These are phyloP conservation scores for Danaus plexippus DNA, from an alignment of 1,140 invertebrate species.

Conservation along the genomic window DNA sequence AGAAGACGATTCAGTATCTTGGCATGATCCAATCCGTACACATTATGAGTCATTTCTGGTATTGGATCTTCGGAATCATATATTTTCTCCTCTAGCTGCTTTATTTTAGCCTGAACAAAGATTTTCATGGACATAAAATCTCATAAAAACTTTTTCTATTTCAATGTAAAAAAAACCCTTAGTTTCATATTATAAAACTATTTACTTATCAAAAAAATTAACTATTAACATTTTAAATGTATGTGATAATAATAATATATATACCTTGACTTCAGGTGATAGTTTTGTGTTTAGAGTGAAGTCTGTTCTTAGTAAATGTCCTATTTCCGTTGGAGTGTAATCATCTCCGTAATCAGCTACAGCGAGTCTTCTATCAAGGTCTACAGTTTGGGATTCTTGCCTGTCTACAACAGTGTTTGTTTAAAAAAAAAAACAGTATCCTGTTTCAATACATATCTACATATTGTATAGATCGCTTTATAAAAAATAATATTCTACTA, in stretches of 20 bases:
- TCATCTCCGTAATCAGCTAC: slow-evolving; percentile 76
- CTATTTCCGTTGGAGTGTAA: slow-evolving; percentile 63
- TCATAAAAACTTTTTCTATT: no score
- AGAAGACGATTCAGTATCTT: slow-evolving; percentile 71
- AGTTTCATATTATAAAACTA: no score
- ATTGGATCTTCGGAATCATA: slow-evolving; percentile 51
- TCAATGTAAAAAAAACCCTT: no score
- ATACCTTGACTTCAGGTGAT: slow-evolving; percentile 63
- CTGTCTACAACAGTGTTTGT: slow-evolving; percentile 63
- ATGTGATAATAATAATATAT: no score
- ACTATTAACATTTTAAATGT: no score
- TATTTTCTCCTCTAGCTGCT: slow-evolving; percentile 53
- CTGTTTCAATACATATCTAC: no score
- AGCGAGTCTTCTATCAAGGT: slow-evolving; percentile 74
- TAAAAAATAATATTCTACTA: no score
- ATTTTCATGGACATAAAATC: no score
- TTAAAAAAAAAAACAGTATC: no score
- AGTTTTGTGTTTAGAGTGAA: slow-evolving; percentile 64
- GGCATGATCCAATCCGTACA: slow-evolving; percentile 78
- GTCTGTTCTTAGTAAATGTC: slow-evolving; percentile 60
- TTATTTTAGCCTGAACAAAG: slow-evolving; percentile 57
- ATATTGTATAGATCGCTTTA: no score
- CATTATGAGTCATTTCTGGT: slow-evolving; percentile 79
- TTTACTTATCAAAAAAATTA: no score
- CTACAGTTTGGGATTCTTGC: slow-evolving; percentile 56